phyloP scores from a whole-genome alignment of 2,888 invertebrate species.

The Drepana falcataria region DNA sequence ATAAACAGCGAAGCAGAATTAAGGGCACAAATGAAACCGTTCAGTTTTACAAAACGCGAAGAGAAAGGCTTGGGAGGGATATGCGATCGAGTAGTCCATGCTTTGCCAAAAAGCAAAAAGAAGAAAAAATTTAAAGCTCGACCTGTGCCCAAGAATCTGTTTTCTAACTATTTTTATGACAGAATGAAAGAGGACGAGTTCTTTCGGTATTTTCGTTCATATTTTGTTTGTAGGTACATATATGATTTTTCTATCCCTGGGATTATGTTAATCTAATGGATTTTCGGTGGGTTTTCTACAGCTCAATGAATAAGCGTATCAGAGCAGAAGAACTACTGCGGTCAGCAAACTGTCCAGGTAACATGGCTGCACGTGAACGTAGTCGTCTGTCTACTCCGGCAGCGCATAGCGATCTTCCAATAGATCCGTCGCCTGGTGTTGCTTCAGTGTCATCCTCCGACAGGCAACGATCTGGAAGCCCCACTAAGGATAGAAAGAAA shows the following conservation, averaged over 20 bases:
- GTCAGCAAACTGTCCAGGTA: constrained; percentile 81
- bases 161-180: constrained; percentile 84
- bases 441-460: constrained; percentile 55
- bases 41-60: constrained; percentile 80
- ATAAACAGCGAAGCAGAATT: constrained; percentile 80
- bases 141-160: constrained; percentile 84
- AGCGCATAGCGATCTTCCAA: constrained; percentile 68
- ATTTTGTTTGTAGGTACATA: background rate
- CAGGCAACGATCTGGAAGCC: constrained; percentile 48
- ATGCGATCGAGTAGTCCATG: constrained; percentile 52
- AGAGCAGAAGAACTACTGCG: constrained; percentile 84
- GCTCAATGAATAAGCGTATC: constrained; percentile 82
- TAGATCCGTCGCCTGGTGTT: constrained; percentile 59
- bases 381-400: constrained; percentile 67
- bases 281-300: constrained; percentile 22
- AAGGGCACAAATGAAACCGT: constrained; percentile 82
- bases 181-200: constrained; percentile 86
- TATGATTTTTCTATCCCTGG: background rate
- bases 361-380: constrained; percentile 82
- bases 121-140: constrained; percentile 81
- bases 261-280: background rate
- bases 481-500: constrained; percentile 49
- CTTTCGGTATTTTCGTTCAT: constrained; percentile 72
- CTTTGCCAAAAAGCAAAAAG: constrained; percentile 57
- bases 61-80: constrained; percentile 66